Evolutionary conservation across 2,888 invertebrate species (phyloP).

Genomic region (Diploptera punctata): DNA sequence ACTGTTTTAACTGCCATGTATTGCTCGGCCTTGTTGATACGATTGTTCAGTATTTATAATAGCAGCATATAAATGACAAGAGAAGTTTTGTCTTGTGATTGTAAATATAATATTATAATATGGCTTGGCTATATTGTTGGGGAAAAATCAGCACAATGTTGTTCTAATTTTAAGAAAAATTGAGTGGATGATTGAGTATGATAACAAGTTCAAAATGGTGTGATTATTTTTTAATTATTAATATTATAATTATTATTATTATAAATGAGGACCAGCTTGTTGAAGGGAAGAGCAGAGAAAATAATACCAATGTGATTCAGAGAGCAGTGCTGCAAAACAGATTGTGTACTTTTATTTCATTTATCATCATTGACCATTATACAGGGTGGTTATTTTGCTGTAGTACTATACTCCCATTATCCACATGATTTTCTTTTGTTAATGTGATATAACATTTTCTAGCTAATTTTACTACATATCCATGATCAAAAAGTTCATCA

Average conservation of each 20-base stretch:
- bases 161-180: slow-evolving; percentile 1
- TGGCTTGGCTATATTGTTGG: slow-evolving; percentile 13
- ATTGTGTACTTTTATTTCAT: no score
- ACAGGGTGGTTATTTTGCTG: no score
- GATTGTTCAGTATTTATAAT: slow-evolving; percentile 15
- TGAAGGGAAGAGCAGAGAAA: neutral
- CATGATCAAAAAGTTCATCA: no score
- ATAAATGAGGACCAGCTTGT: neutral
- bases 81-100: neutral
- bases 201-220: neutral
- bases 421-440: no score
- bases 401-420: no score
- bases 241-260: slow-evolving; percentile 9
- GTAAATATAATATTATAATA: slow-evolving; percentile 16
- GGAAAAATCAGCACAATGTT: slow-evolving; percentile 15
- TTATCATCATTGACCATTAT: no score
- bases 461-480: no score
- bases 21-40: slow-evolving; percentile 19
- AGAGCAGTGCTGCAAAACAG: neutral
- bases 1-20: slow-evolving; percentile 2
- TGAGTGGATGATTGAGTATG: neutral
- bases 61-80: slow-evolving; percentile 13
- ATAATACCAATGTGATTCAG: slow-evolving; percentile 6
- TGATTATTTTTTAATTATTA: neutral
- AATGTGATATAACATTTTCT: no score